Evolutionary conservation across 1,140 invertebrate species (phyloP).

Genomic region (Rhagoletis pomonella): DNA sequence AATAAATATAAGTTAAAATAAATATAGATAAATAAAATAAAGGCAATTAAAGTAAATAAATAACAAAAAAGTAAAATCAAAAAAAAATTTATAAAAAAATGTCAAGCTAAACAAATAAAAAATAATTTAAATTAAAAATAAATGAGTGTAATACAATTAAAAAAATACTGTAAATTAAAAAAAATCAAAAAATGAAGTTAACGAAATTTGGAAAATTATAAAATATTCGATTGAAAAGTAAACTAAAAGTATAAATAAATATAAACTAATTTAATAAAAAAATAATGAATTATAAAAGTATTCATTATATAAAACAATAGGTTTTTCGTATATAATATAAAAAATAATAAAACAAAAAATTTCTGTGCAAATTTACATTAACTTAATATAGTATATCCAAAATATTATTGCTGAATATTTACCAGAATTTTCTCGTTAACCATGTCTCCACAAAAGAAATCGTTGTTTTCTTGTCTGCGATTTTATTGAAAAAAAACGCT

Average conservation of each 20-base stretch:
- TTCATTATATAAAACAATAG: background rate
- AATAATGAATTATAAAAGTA: background rate
- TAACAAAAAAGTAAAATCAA: background rate
- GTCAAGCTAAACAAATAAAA: no score
- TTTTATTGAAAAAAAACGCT: background rate
- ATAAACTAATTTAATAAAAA: background rate
- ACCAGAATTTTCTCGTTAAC: conserved; percentile 40
- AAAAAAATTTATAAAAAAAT: background rate
- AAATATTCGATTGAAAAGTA: background rate
- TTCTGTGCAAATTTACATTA: no score
- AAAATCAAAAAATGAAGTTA: background rate
- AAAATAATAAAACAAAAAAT: no score
- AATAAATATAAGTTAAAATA: no score
- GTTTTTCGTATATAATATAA: no score
- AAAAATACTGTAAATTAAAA: background rate
- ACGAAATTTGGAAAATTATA: background rate
- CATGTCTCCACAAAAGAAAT: conserved; percentile 47
- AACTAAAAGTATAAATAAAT: no score
- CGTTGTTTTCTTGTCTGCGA: background rate
- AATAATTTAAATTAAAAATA: background rate
- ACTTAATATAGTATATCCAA: no score
- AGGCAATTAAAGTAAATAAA: background rate
- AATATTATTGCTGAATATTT: no score
- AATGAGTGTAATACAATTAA: background rate
- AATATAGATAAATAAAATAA: no score